Evolutionary conservation across 2,797 vertebrate species (phyloP).

Genomic region (Arctocebus calabarensis): DNA sequence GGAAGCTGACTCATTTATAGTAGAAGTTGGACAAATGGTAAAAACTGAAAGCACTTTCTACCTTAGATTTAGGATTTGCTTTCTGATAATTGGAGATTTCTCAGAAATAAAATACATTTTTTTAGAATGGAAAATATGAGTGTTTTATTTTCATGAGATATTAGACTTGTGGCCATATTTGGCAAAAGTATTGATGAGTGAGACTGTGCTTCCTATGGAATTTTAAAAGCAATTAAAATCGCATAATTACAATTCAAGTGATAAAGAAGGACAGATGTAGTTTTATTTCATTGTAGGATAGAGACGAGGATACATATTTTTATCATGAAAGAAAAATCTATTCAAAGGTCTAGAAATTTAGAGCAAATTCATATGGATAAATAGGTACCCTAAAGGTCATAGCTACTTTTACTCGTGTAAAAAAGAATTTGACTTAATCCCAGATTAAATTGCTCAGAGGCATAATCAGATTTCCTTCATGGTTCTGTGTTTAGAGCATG

Average conservation of each 20-base stretch:
- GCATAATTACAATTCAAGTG: background rate
- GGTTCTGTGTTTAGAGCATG: background rate
- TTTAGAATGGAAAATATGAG: background rate
- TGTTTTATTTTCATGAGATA: background rate
- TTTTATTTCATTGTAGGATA: background rate
- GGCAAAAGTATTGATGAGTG: background rate
- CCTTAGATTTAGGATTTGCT: background rate
- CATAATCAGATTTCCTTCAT: background rate
- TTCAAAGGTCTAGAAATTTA: background rate
- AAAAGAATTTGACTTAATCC: background rate
- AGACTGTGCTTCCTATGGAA: background rate
- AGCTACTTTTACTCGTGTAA: background rate
- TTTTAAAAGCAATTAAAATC: background rate
- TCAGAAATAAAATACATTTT: background rate
- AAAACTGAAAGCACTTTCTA: background rate
- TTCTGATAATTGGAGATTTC: background rate
- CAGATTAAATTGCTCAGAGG: background rate
- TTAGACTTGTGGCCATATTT: background rate
- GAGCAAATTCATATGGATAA: background rate
- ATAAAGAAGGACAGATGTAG: background rate
- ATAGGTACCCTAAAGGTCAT: background rate
- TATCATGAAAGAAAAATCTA: background rate
- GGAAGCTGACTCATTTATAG: background rate
- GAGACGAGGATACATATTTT: background rate
- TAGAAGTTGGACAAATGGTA: background rate